A percentile compares a stretch with the other conserved stretches of the same genome.
Evolutionary conservation across 2,797 vertebrate genomes (phyloP).

Genomic region (Lophotriccus pileatus): DNA sequence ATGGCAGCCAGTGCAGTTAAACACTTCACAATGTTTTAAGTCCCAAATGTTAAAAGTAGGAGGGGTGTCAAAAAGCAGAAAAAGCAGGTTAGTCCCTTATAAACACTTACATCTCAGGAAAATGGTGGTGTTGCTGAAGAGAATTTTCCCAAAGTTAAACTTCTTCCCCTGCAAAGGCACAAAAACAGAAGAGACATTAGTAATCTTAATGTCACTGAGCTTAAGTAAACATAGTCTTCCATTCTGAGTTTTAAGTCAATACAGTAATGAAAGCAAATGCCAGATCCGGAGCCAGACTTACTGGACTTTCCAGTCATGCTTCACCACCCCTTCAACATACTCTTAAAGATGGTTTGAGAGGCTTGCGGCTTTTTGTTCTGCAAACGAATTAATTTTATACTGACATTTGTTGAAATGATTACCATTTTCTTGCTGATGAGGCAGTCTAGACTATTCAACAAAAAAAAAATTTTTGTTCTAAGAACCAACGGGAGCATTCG

Average conservation of each 20-base stretch:
- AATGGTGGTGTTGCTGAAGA: conserved; percentile 91
- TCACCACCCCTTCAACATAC: neutral
- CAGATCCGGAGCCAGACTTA: neutral
- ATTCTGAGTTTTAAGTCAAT: neutral
- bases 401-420: neutral
- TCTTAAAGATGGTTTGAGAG: neutral
- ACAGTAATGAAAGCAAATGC: neutral
- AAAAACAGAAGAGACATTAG: neutral
- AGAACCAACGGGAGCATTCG: neutral
- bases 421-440: neutral
- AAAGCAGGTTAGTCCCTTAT: neutral
- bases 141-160: conserved; percentile 87
- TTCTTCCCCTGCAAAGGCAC: conserved; percentile 77
- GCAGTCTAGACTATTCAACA: neutral
- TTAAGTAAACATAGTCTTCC: neutral
- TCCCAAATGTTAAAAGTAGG: neutral
- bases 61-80: fast-evolving
- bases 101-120: conserved; percentile 88
- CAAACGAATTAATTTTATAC: neutral
- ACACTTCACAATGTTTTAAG: neutral
- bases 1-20: neutral
- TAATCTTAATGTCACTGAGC: neutral
- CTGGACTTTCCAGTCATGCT: conserved; percentile 50
- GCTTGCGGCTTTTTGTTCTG: neutral
- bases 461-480: neutral